Base-by-base conservation (phyloP, 2,113 vertebrate species). In the Sinocyclocheilus maitianheensis region DNA sequence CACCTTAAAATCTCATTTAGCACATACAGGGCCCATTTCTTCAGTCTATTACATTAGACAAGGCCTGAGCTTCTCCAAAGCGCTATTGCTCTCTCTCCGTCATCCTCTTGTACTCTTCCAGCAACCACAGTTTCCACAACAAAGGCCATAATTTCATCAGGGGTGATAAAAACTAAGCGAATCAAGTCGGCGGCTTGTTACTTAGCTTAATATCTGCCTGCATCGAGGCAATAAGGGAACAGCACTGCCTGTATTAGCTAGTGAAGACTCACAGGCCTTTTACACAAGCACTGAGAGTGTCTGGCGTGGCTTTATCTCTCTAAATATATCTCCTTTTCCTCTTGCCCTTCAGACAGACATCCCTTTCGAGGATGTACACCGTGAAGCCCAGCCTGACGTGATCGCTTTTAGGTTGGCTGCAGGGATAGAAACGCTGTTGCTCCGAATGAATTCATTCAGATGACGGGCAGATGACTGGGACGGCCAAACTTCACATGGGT, bases 131-230 rank as follows among this genome's bases (percentile, higher is more conserved):
- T 86, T 81, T 53, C 90, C 87, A 89, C 84, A 77, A 84, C 80
- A 83, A 74, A 63, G 79, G n/a, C 82, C 13, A 34, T 94, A 92
- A 94, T 94, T 93, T 92, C 90, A 95, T 94, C 93, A 92, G 90
- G 82, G 89, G 90, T 91, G 91, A 94, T 94, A 93, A 94, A 94
- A 91, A 90, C 84, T 87, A 85, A 89, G 90, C 86, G 89, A 94
- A 94, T 94, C 91, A 91, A 94, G 92, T 94, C 89, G 81, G 89
- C 58, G 71, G 92, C 89, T 91, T 91, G 92, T 93, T 93, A 92
- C 92, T 94, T 91, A 93, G 85, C 86, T 91, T 91, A 91, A 92
- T 94, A 92, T 91, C 84, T 26, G 85, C 76, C 89, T 89, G 90
- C 91, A 92, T 90, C 92, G 89, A 90, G 90, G 93, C 91, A 94